Percentiles rank a stretch among this genome's conserved stretches.
Evolutionary conservation across 2,888 invertebrate species (phyloP).

Genomic region (Anoncus sp.): DNA sequence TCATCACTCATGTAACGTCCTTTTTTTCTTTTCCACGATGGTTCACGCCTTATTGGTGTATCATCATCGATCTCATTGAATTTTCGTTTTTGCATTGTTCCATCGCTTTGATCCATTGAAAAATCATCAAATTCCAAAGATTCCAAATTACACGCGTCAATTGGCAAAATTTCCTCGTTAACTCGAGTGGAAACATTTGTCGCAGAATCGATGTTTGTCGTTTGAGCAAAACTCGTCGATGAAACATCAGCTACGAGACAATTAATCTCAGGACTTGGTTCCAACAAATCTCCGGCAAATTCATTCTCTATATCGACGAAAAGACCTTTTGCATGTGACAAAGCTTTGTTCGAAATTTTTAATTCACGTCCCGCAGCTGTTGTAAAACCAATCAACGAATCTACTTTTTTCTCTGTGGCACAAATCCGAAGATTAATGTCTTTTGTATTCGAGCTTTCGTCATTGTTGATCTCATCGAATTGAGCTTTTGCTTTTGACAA

Average conservation of each 20-base stretch:
- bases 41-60: conserved; percentile 65
- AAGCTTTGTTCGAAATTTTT: conserved; percentile 65
- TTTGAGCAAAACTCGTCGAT: too few species aligned
- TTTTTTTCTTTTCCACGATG: conserved; percentile 69
- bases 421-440: not conserved
- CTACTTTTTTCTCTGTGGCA: not conserved
- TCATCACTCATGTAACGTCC: conserved; percentile 71
- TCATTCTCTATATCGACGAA: conserved; percentile 44
- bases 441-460: not conserved
- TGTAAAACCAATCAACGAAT: not conserved
- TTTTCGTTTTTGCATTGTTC: conserved; percentile 60
- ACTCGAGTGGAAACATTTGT: conserved; percentile 21
- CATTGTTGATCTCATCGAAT: conserved; percentile 29
- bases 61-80: conserved; percentile 68
- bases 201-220: too few species aligned
- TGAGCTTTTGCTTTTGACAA: conserved; percentile 56
- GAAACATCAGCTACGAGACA: not conserved
- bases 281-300: not conserved
- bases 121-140: conserved; percentile 45
- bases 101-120: conserved; percentile 25
- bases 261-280: conserved; percentile 25
- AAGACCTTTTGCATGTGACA: conserved; percentile 57
- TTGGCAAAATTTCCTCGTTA: conserved; percentile 50
- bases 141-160: conserved; percentile 41
- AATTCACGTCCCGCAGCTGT: conserved; percentile 40